Evolutionary conservation across 2,888 invertebrate genomes (phyloP).

Genomic region (Tetrapedia diversipes): DNA sequence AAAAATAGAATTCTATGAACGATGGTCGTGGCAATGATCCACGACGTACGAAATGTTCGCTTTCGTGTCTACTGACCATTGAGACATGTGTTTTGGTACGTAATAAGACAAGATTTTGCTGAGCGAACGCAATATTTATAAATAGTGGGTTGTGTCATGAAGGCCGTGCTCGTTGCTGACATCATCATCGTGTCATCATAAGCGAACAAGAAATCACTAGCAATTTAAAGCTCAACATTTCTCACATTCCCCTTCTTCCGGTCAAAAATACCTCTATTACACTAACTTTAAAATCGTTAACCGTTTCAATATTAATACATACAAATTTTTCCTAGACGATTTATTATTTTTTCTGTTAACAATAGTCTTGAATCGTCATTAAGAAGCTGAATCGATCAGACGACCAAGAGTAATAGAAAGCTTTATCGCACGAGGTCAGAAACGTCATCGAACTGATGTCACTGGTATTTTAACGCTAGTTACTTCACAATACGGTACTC

Average conservation of each 20-base stretch:
- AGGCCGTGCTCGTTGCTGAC: slow-evolving; percentile 48
- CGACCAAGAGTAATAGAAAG: slow-evolving; percentile 32
- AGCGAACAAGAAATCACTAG: slow-evolving; percentile 28
- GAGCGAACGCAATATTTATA: slow-evolving; percentile 63
- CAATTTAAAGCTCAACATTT: slow-evolving; percentile 25
- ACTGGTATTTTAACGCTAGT: slow-evolving; percentile 59
- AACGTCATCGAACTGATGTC: slow-evolving; percentile 58
- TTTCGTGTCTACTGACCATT: slow-evolving; percentile 15
- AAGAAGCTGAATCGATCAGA: slow-evolving; percentile 3
- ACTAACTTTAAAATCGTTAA: no score
- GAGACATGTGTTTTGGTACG: slow-evolving; percentile 2
- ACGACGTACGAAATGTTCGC: slow-evolving; percentile 4
- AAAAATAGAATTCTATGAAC: not conserved
- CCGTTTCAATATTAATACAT: not conserved
- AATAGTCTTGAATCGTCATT: not conserved
- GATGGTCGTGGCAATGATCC: not conserved
- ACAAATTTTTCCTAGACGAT: no score
- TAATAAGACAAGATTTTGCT: slow-evolving; percentile 21
- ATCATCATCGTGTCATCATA: slow-evolving; percentile 52
- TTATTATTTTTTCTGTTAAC: not conserved
- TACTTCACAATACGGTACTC: slow-evolving; percentile 49
- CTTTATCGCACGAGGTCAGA: not conserved
- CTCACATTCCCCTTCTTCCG: not conserved
- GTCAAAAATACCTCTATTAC: no score
- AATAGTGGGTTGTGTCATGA: slow-evolving; percentile 60